phyloP scores from a whole-genome alignment of 2,888 invertebrate genomes.

The Lycaena phlaeas region DNA sequence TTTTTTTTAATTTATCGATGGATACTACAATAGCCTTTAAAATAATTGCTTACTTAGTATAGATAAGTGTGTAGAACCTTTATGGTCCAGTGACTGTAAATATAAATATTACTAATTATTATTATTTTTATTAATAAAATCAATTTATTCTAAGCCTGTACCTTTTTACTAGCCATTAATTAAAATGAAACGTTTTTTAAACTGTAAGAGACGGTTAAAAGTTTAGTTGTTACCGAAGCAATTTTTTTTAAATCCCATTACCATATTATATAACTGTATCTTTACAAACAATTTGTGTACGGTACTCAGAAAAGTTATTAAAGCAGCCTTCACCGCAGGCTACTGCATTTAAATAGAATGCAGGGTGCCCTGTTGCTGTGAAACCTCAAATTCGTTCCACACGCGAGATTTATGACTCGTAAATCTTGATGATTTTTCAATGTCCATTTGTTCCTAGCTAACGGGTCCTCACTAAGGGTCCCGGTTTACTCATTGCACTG shows the following conservation, averaged over 20 bases:
- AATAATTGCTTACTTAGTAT: too few relatives aligned
- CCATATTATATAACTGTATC: not conserved
- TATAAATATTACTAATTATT: too few relatives aligned
- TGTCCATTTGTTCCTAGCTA: conserved; percentile 56
- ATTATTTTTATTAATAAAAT: too few relatives aligned
- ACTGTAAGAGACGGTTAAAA: too few relatives aligned
- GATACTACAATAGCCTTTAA: too few relatives aligned
- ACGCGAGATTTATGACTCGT: conserved; percentile 46
- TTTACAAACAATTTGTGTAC: not conserved
- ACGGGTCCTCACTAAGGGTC: conserved; percentile 44
- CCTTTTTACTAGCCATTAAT: too few relatives aligned
- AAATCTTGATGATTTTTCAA: conserved; percentile 49
- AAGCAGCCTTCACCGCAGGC: conserved; percentile 33
- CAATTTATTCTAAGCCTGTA: too few relatives aligned
- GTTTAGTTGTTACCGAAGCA: too few relatives aligned
- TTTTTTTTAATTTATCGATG: too few relatives aligned
- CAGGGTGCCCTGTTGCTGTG: conserved; percentile 36
- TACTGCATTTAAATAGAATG: conserved; percentile 38
- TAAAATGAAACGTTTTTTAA: too few relatives aligned
- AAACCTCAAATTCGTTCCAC: conserved; percentile 65
- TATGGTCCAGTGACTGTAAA: too few relatives aligned
- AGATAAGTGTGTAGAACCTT: too few relatives aligned
- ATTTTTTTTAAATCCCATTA: not conserved
- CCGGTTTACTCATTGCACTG: conserved; percentile 66
- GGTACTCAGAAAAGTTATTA: conserved; percentile 1